Conservation (phyloP, 2,113 vertebrate species). For the Geococcyx californianus region DNA sequence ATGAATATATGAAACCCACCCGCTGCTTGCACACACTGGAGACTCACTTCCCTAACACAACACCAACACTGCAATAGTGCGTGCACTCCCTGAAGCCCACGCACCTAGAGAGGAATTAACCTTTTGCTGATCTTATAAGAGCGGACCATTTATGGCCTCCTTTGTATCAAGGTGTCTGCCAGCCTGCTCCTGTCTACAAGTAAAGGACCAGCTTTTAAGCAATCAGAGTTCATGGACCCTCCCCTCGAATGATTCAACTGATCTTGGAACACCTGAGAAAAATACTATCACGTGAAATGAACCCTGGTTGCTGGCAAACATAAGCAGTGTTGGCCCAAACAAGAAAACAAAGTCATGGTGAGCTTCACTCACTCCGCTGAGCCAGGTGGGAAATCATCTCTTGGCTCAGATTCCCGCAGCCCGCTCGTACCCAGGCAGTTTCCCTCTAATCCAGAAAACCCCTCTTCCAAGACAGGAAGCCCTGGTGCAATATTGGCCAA, state of each 20-base stretch:
- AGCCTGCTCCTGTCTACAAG: not conserved
- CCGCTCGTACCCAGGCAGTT: fast-evolving
- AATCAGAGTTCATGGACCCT: fast-evolving
- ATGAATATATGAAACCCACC: not conserved
- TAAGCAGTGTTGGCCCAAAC: not conserved
- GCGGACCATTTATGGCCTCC: fast-evolving
- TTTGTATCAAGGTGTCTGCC: not conserved
- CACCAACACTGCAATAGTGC: not conserved
- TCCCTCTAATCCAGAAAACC: not conserved
- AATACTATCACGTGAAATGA: not conserved
- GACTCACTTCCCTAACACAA: not conserved
- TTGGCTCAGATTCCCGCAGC: fast-evolving
- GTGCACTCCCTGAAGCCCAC: not conserved
- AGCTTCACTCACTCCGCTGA: not conserved
- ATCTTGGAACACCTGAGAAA: not conserved
- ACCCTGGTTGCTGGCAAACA: not conserved
- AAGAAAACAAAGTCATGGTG: not conserved
- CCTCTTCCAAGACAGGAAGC: not conserved
- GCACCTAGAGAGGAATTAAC: not conserved
- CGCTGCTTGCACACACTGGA: fast-evolving
- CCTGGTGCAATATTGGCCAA: not conserved
- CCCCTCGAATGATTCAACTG: not conserved
- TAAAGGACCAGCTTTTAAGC: not conserved
- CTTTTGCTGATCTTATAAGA: not conserved
- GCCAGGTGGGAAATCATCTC: not conserved